Conservation (phyloP, 1,140 invertebrate genomes). For the Scaptomyza montana region DNA sequence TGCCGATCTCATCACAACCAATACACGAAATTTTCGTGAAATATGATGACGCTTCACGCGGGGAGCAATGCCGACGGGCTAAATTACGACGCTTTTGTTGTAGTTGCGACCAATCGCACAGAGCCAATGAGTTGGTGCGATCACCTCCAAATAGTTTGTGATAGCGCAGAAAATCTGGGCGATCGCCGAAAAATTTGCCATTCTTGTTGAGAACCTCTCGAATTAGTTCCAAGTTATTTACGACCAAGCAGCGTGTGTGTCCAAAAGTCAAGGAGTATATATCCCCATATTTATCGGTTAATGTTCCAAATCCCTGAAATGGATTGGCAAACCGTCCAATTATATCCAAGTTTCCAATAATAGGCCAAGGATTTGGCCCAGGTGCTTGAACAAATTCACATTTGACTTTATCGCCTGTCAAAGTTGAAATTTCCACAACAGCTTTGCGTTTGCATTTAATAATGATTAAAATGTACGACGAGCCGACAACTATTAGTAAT, state of each 20-base stretch:
- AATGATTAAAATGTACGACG: slow-evolving; percentile 28
- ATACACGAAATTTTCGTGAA: slow-evolving; percentile 88
- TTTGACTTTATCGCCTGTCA: slow-evolving; percentile 7
- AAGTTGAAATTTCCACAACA: neutral
- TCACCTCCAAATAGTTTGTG: slow-evolving; percentile 90
- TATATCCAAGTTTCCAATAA: slow-evolving; percentile 89
- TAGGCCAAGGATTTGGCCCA: slow-evolving; percentile 87
- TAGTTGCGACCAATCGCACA: slow-evolving; percentile 87
- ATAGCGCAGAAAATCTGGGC: slow-evolving; percentile 91
- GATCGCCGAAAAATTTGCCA: slow-evolving; percentile 90
- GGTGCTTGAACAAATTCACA: slow-evolving; percentile 80
- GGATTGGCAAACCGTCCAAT: slow-evolving; percentile 88
- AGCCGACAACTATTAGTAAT: neutral
- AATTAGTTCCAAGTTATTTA: slow-evolving; percentile 90
- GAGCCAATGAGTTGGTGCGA: slow-evolving; percentile 87
- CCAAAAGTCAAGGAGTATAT: slow-evolving; percentile 90
- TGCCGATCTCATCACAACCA: slow-evolving; percentile 86
- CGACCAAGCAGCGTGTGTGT: slow-evolving; percentile 89
- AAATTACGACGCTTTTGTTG: slow-evolving; percentile 91
- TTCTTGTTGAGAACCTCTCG: slow-evolving; percentile 92
- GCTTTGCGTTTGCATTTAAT: slow-evolving; percentile 29
- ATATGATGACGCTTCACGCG: slow-evolving; percentile 88
- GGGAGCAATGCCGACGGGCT: slow-evolving; percentile 90
- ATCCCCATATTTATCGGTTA: slow-evolving; percentile 89
- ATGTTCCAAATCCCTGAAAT: slow-evolving; percentile 88